Percentiles rank a stretch among this genome's conserved stretches.
These are phyloP conservation scores for Pangasius sanitwongsei DNA, from an alignment of 2,797 vertebrate genomes.

Conservation along the genomic window DNA sequence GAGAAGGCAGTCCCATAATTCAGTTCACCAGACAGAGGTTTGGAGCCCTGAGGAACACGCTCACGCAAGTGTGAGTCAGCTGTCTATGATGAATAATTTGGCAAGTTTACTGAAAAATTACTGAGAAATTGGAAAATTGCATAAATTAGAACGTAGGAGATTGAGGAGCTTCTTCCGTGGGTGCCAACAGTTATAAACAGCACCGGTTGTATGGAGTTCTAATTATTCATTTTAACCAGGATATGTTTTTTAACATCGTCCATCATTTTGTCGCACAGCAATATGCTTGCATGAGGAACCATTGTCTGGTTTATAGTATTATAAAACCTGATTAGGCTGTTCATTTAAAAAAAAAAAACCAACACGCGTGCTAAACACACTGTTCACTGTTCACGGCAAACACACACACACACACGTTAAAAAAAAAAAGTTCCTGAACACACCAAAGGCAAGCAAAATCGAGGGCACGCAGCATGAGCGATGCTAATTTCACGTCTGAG, in stretches of 20 bases:
- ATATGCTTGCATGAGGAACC: not conserved
- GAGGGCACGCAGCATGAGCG: constrained; percentile 1
- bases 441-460: constrained; percentile 3
- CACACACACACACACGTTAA: not conserved
- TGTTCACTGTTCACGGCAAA: too few species aligned
- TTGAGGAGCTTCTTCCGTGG: not conserved
- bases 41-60: not conserved
- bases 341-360: too few species aligned
- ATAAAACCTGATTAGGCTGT: not conserved
- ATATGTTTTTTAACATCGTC: too few species aligned
- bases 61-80: not conserved
- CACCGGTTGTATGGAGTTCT: not conserved
- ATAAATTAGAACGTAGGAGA: not conserved
- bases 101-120: too few species aligned
- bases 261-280: too few species aligned
- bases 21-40: not conserved
- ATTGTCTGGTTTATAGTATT: too few species aligned
- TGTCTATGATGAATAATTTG: not conserved
- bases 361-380: not conserved
- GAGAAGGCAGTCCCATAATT: not conserved
- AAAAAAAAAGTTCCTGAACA: not conserved
- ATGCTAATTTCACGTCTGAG: constrained; percentile 58
- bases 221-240: not conserved
- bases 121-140: too few species aligned
- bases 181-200: not conserved